A percentile compares a stretch with the other conserved stretches of the same genome.
phyloP scores from a whole-genome alignment of 2,797 vertebrate species.

The Falco naumanni region DNA sequence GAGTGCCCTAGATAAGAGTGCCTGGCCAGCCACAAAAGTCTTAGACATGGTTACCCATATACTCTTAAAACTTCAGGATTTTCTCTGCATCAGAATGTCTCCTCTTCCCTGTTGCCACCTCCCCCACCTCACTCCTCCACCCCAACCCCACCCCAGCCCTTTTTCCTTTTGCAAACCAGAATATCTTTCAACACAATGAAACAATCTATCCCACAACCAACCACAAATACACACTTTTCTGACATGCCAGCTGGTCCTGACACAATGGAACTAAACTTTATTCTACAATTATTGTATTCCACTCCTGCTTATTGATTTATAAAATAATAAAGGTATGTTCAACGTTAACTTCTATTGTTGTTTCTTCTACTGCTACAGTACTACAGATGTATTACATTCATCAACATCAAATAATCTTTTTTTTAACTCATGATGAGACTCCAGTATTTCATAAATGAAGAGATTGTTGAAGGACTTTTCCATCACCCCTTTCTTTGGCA shows the following conservation, averaged over 20 bases:
- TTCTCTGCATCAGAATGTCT: neutral
- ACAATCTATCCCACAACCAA: neutral
- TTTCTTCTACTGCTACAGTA: neutral
- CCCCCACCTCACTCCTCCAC: too few species aligned
- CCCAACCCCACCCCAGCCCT: too few species aligned
- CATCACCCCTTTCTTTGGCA: neutral
- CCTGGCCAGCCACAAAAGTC: neutral
- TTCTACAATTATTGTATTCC: neutral
- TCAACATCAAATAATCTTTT: accelerated
- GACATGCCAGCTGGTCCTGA: neutral
- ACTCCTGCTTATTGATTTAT: neutral
- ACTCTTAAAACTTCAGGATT: neutral
- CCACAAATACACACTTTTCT: neutral
- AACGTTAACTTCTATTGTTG: neutral
- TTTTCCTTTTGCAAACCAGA: neutral
- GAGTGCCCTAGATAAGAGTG: neutral
- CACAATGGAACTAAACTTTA: neutral
- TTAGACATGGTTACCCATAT: neutral
- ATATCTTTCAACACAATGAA: neutral
- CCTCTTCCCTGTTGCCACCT: neutral
- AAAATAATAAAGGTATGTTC: neutral
- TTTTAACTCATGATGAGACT: neutral
- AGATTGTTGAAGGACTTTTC: neutral
- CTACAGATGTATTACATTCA: neutral
- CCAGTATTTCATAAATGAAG: neutral